These are phyloP conservation scores for Isotomurus palustris DNA, from an alignment of 2,888 invertebrate genomes.

Conservation along the genomic window DNA sequence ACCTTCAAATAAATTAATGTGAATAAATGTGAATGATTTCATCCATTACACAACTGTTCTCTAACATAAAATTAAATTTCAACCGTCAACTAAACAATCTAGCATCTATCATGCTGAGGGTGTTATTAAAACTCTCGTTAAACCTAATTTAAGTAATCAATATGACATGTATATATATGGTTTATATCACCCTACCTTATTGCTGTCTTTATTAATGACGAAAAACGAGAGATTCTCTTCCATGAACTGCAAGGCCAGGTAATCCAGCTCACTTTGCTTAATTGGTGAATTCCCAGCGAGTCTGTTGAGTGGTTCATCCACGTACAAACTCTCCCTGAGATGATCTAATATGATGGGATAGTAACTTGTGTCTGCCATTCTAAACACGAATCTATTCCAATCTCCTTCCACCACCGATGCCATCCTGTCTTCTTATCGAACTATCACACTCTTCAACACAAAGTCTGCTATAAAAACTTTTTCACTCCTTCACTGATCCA, in stretches of 20 bases:
- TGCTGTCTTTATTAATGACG: slow-evolving; percentile 28
- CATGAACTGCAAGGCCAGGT: slow-evolving; percentile 21
- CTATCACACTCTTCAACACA: no score
- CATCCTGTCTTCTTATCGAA: no score
- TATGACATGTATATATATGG: no score
- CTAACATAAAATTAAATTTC: no score
- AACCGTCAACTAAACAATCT: no score
- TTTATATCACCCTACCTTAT: slow-evolving; percentile 22
- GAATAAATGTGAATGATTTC: no score
- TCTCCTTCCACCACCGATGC: slow-evolving; percentile 33
- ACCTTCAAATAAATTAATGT: no score
- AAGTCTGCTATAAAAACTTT: no score
- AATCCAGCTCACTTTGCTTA: slow-evolving; percentile 33
- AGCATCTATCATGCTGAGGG: no score
- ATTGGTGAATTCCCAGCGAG: slow-evolving; percentile 30
- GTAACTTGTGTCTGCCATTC: slow-evolving; percentile 25
- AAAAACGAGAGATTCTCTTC: slow-evolving; percentile 35
- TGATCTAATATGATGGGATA: slow-evolving; percentile 30
- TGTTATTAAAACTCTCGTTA: no score
- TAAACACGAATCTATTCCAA: slow-evolving; percentile 37
- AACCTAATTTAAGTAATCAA: neutral
- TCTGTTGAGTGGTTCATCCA: slow-evolving; percentile 37
- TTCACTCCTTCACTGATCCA: no score
- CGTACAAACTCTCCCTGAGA: slow-evolving; percentile 29
- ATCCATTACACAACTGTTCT: no score